Conservation (phyloP, 92 coral and sea anemone genomes). For the Porites cylindrica region DNA sequence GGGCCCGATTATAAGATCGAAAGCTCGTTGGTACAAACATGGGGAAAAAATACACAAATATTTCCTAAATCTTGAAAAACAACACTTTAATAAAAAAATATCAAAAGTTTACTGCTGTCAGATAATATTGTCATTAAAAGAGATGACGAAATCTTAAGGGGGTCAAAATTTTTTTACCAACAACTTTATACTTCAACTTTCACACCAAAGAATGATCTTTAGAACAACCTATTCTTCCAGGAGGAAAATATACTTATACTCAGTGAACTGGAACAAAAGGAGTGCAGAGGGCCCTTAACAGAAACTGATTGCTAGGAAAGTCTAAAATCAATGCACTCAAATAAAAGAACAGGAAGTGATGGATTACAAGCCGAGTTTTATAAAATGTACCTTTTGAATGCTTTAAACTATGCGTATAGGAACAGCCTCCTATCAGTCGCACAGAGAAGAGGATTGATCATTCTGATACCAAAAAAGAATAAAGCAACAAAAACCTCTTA, state of each 20-base stretch:
- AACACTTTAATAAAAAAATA: not conserved
- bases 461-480: too few species aligned
- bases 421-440: too few species aligned
- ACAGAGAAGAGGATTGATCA: too few species aligned
- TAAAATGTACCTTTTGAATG: too few species aligned
- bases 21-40: constrained; percentile 9
- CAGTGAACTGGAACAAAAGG: too few species aligned
- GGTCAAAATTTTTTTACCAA: not conserved
- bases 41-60: constrained; percentile 42
- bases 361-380: too few species aligned
- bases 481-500: too few species aligned
- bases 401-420: too few species aligned
- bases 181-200: not conserved
- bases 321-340: too few species aligned
- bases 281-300: too few species aligned
- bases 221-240: not conserved
- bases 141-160: not conserved
- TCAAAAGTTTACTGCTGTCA: not conserved
- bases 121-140: not conserved
- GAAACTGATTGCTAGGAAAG: too few species aligned
- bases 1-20: not conserved
- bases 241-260: not conserved
- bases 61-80: not conserved
- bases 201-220: not conserved
- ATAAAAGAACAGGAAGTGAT: too few species aligned